Evolutionary conservation across 1,140 invertebrate genomes (phyloP).

Genomic region (Choristoneura fumiferana): DNA sequence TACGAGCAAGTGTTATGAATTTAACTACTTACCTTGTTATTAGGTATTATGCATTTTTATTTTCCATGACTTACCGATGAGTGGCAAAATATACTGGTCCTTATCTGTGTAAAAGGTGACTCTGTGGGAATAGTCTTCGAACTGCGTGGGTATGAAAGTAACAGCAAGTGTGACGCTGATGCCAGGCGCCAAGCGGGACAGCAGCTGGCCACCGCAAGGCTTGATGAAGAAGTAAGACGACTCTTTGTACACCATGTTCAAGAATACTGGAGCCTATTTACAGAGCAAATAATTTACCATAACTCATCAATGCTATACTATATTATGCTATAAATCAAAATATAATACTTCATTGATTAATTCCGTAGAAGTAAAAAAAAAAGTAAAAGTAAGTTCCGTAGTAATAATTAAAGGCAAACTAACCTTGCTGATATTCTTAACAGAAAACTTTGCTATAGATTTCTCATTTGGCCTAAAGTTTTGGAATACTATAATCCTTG

Average conservation of each 20-base stretch:
- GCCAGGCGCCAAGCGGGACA: slow-evolving; percentile 60
- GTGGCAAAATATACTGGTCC: slow-evolving; percentile 59
- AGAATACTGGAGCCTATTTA: slow-evolving; percentile 45
- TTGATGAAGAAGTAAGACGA: slow-evolving; percentile 63
- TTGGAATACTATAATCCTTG: slow-evolving; percentile 60
- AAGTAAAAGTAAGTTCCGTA: too few relatives aligned
- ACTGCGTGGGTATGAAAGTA: slow-evolving; percentile 51
- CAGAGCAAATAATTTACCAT: slow-evolving; percentile 1
- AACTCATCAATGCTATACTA: too few relatives aligned
- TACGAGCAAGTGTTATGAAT: too few relatives aligned
- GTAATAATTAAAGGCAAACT: neutral
- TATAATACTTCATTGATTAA: too few relatives aligned
- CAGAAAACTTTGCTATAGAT: slow-evolving; percentile 58
- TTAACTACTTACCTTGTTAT: too few relatives aligned
- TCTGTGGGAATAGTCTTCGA: slow-evolving; percentile 60
- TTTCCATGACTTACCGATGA: slow-evolving; percentile 47
- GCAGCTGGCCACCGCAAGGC: slow-evolving; percentile 42
- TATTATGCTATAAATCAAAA: too few relatives aligned
- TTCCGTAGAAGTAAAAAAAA: too few relatives aligned
- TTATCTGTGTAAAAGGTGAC: slow-evolving; percentile 61
- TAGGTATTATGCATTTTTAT: too few relatives aligned
- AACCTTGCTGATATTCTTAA: slow-evolving; percentile 68
- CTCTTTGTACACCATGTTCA: slow-evolving; percentile 64
- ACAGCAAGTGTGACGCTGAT: slow-evolving; percentile 60
- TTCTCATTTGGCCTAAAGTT: slow-evolving; percentile 68